Base-by-base conservation (phyloP, 2,888 invertebrate genomes). In the Amphipoea lucens region DNA sequence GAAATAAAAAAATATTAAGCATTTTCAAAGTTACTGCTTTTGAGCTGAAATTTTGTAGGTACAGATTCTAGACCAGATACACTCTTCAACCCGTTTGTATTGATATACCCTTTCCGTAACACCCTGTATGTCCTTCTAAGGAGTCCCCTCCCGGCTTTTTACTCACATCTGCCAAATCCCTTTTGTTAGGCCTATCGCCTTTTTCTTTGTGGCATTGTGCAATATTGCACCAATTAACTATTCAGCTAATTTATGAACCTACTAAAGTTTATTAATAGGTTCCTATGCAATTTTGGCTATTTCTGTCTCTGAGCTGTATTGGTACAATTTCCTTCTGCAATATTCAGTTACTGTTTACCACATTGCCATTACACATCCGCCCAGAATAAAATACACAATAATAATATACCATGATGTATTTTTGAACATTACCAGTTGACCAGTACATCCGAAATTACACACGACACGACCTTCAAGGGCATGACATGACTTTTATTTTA, bases 401-500 rank as follows among this genome's bases (percentile, higher is more conserved):
- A 68, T 68, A 60, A 51, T 65, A 2, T 66, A 45, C 42, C 62
- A n/a, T 78, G 60, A 79, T 73, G 74, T 84, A 79, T 84, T 79
- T 84, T 36, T 60, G 81, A 68, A 62, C 78, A 74, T 84, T 75
- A 66, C 80, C 54, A 76, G 74, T 62, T 54, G 45, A 23, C 60
- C 62, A 77, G 72, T 73, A 79, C 84, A 88, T 86, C 81, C 76
- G 65, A 74, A 45, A 70, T 78, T 88, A 81, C 72, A 51, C 57
- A 74, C 69, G 48, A 75, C 77, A 36, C 70, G 79, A 76, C 88
- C 82, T 85, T 88, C 78, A 75, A 89, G 83, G 90, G 82, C 78
- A 78, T 78, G 62, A 82, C 81, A 79, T 40, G 76, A 74, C 74
- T 85, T 83, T 83, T 89, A 88, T 88, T 88, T 88, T 88, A 89